phyloP scores from a whole-genome alignment of 2,113 vertebrate genomes.

The Phylloscopus whistleri region DNA sequence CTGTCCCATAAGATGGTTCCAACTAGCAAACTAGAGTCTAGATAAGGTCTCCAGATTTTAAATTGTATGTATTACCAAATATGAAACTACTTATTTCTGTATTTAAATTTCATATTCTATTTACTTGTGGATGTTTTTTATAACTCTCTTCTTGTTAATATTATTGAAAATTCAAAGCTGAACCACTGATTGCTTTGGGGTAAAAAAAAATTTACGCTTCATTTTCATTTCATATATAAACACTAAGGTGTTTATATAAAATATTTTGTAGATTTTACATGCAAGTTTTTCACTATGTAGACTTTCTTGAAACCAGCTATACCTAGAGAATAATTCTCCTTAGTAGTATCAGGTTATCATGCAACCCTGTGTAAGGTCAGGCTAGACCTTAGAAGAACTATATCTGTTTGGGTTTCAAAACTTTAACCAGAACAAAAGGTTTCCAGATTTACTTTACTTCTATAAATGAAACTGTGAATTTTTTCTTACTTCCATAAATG shows the following conservation, averaged over 20 bases:
- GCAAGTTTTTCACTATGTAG: neutral
- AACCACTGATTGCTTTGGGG: neutral
- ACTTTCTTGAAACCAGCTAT: neutral
- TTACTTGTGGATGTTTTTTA: neutral
- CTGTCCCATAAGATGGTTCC: neutral
- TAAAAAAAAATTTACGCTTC: neutral
- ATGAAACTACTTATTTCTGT: neutral
- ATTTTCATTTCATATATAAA: too few species aligned
- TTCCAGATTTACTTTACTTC: neutral
- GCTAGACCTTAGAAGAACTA: neutral
- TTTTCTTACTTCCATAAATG: neutral
- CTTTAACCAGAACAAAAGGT: neutral
- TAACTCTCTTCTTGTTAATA: neutral
- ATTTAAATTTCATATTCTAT: neutral
- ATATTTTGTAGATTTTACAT: neutral
- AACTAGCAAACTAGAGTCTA: neutral
- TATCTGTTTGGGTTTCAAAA: neutral
- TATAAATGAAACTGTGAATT: neutral
- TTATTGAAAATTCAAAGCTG: neutral
- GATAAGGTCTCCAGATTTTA: neutral
- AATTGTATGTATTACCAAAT: neutral
- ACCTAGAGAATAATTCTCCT: neutral
- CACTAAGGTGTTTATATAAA: neutral
- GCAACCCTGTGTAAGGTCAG: neutral
- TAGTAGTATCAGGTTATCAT: neutral